Percentiles rank a stretch among this genome's conserved stretches.
phyloP scores from a whole-genome alignment of 2,113 vertebrate species.

The Pangasianodon hypophthalmus region DNA sequence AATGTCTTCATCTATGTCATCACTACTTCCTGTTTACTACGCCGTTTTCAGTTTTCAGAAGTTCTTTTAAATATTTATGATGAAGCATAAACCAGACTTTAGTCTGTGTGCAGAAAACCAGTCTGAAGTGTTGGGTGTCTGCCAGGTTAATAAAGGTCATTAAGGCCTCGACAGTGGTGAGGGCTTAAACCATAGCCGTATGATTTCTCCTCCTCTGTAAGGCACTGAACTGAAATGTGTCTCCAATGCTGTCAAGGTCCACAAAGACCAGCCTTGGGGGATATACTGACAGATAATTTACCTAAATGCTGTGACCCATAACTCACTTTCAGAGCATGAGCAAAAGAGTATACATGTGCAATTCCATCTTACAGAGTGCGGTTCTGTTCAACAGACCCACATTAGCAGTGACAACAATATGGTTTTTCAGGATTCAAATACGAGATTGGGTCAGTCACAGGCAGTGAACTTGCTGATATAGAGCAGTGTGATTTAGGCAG shows the following conservation, averaged over 20 bases:
- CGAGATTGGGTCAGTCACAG: neutral
- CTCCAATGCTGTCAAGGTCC: conserved; percentile 10
- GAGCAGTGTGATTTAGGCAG: conserved; percentile 40
- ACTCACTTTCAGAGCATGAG: conserved; percentile 40
- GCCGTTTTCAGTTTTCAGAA: neutral
- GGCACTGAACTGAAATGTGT: conserved; percentile 20
- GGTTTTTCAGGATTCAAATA: neutral
- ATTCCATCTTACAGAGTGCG: conserved; percentile 18
- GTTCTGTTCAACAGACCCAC: conserved; percentile 47
- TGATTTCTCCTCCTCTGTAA: conserved; percentile 24
- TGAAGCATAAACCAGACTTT: conserved; percentile 27
- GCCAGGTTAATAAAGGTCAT: neutral
- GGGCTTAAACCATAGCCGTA: neutral
- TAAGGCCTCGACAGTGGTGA: neutral
- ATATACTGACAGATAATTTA: conserved; percentile 10
- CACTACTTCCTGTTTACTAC: neutral
- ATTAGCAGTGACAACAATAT: conserved; percentile 41
- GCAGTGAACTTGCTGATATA: conserved; percentile 31
- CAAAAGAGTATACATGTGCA: conserved; percentile 39
- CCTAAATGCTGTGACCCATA: conserved; percentile 27
- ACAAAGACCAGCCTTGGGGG: conserved; percentile 15
- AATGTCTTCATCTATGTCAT: neutral
- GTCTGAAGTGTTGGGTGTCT: conserved; percentile 18
- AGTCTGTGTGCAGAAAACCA: conserved; percentile 33
- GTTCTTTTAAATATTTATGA: neutral